Evolutionary conservation across 1,140 invertebrate species (phyloP).

Genomic region (Drosophila nigrodunni): DNA sequence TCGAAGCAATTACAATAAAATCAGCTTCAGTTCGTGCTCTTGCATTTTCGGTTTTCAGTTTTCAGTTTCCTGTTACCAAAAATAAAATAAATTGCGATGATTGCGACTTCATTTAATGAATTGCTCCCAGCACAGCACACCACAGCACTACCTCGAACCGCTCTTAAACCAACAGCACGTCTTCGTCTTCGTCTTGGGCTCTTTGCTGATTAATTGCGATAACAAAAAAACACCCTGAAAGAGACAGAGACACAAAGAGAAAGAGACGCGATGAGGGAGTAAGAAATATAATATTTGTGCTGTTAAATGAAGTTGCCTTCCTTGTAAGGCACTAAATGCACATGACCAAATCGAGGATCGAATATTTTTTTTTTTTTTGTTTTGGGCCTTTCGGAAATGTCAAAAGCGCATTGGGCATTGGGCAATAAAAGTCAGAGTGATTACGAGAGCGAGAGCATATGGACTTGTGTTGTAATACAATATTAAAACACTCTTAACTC

Average conservation of each 20-base stretch:
- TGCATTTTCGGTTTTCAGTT: conserved; percentile 32
- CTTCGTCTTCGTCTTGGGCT: conserved; percentile 52
- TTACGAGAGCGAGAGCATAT: not conserved
- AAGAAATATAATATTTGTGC: conserved; percentile 37
- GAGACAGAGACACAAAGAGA: not conserved
- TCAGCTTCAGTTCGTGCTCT: conserved; percentile 51
- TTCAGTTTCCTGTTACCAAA: conserved; percentile 63
- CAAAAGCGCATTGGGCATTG: conserved; percentile 9
- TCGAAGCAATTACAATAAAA: conserved; percentile 65
- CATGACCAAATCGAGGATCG: conserved; percentile 35
- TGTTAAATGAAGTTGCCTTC: conserved; percentile 48
- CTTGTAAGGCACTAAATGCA: conserved; percentile 47
- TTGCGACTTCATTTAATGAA: conserved; percentile 55
- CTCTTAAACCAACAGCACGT: conserved; percentile 48
- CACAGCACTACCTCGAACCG: conserved; percentile 30
- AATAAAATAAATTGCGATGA: conserved; percentile 64
- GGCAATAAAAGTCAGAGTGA: conserved; percentile 3
- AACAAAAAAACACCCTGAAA: conserved; percentile 14
- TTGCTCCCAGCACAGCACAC: conserved; percentile 27
- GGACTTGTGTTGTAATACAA: conserved; percentile 17
- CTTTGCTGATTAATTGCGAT: conserved; percentile 61
- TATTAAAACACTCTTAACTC: not conserved
- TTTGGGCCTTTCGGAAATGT: conserved; percentile 33
- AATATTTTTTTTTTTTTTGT: not conserved
- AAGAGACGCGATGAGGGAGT: not conserved